phyloP scores from a whole-genome alignment of 2,113 vertebrate genomes.

The Theristicus caerulescens region DNA sequence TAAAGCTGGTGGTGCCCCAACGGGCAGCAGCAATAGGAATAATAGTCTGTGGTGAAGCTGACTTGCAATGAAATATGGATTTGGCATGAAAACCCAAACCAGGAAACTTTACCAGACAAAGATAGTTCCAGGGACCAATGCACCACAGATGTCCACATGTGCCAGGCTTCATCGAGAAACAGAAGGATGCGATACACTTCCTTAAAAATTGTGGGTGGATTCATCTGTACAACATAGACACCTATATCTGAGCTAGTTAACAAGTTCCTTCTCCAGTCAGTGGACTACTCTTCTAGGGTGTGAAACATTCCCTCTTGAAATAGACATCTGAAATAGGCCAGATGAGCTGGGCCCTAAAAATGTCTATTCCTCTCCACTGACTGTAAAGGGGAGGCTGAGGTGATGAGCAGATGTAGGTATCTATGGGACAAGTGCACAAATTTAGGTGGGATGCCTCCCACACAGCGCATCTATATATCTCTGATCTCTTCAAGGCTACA shows the following conservation, averaged over 20 bases:
- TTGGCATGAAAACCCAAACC: background rate
- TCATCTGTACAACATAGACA: conserved; percentile 9
- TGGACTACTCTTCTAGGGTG: conserved; percentile 11
- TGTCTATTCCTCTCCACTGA: background rate
- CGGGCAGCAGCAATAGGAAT: background rate
- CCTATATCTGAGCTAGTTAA: background rate
- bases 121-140: background rate
- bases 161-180: background rate
- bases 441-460: conserved; percentile 27
- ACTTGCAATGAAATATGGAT: background rate
- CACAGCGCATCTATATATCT: background rate
- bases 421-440: background rate
- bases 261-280: background rate
- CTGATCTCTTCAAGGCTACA: background rate
- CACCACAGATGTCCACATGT: background rate
- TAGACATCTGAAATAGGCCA: conserved; percentile 12
- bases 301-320: conserved; percentile 45
- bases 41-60: background rate
- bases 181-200: background rate
- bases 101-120: background rate
- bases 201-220: conserved; percentile 26
- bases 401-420: conserved; percentile 25
- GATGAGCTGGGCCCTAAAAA: conserved; percentile 10
- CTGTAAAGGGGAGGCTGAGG: conserved; percentile 1
- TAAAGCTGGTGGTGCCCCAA: background rate